Conservation (phyloP, 2,113 vertebrate genomes). For the Phyllostomus hastatus region DNA sequence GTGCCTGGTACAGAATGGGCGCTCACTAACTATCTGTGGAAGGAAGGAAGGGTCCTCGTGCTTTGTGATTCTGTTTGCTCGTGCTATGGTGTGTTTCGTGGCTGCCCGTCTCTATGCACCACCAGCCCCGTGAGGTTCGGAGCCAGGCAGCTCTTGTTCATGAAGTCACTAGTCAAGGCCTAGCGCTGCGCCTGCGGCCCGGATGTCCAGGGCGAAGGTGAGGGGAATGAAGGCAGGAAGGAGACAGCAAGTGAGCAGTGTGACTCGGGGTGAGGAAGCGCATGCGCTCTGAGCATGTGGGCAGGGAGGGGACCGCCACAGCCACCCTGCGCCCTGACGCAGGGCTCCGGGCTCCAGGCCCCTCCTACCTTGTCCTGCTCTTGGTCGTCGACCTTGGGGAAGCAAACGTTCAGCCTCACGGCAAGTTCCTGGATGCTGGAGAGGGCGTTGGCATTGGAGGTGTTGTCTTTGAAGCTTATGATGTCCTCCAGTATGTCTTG, state of each 20-base stretch:
- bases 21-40: neutral
- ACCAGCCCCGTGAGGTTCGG: neutral
- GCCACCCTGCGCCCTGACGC: neutral
- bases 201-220: neutral
- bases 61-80: neutral
- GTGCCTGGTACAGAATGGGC: neutral
- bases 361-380: conserved; percentile 73
- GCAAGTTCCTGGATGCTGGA: conserved; percentile 68
- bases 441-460: conserved; percentile 57
- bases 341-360: neutral
- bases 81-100: neutral
- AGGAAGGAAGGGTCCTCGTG: neutral
- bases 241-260: neutral
- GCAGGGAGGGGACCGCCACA: neutral
- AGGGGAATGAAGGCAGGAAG: neutral
- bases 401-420: conserved; percentile 64
- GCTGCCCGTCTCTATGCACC: neutral
- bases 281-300: accelerated
- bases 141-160: neutral
- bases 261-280: neutral
- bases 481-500: conserved; percentile 70
- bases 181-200: neutral
- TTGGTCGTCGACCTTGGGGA: conserved; percentile 66
- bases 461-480: conserved; percentile 80
- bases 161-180: neutral